Evolutionary conservation across 2,888 invertebrate species (phyloP).

Genomic region (Seladonia tumulorum): DNA sequence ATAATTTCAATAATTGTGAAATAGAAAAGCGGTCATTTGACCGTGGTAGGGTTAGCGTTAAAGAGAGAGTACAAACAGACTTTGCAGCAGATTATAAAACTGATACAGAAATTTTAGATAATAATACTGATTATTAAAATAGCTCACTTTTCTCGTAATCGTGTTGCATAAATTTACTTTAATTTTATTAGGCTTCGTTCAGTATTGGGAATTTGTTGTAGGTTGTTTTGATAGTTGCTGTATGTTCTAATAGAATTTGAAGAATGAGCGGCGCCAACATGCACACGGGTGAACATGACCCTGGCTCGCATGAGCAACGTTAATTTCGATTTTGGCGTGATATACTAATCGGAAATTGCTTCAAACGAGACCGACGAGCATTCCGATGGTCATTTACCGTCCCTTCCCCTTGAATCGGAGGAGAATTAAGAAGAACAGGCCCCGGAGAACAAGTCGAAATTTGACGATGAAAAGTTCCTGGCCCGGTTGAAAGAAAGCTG

Average conservation of each 20-base stretch:
- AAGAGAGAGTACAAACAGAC: too few species aligned
- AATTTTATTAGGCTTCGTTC: not conserved
- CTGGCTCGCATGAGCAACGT: not conserved
- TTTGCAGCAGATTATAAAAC: too few species aligned
- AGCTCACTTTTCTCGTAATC: too few species aligned
- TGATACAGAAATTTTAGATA: not conserved
- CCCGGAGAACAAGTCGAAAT: constrained; percentile 32
- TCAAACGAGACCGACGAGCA: constrained; percentile 1
- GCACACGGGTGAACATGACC: too few species aligned
- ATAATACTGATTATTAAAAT: too few species aligned
- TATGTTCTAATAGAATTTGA: not conserved
- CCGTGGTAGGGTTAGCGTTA: too few species aligned
- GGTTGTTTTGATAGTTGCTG: too few species aligned
- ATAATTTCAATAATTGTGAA: too few species aligned
- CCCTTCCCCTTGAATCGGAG: not conserved
- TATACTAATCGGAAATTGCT: not conserved
- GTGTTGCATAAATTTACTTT: too few species aligned
- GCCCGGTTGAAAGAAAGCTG: constrained; percentile 48
- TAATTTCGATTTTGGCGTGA: not conserved
- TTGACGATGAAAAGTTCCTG: constrained; percentile 54
- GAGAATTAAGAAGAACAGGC: constrained; percentile 1
- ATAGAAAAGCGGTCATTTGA: too few species aligned
- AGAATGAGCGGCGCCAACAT: not conserved
- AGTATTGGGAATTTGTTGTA: too few species aligned
- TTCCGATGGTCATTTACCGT: constrained; percentile 14